Conservation (phyloP, 2,888 invertebrate genomes). For the Dorcus parallelipipedus region DNA sequence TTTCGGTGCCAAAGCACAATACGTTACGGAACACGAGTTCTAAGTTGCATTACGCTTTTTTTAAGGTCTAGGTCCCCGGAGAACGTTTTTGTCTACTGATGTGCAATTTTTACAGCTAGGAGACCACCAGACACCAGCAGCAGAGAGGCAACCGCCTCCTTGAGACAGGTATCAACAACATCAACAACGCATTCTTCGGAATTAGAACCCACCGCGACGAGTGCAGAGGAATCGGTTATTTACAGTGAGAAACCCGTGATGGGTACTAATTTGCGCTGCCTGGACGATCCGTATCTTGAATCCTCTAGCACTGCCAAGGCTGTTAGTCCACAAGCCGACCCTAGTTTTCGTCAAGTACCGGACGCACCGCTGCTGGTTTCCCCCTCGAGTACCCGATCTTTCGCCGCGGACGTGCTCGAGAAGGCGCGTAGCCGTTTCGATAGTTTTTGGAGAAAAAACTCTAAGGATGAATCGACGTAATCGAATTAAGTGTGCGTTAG, state of each 20-base stretch:
- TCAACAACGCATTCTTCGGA: slow-evolving; percentile 9
- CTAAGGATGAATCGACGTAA: slow-evolving; percentile 25
- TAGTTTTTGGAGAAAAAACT: slow-evolving; percentile 75
- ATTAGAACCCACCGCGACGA: slow-evolving; percentile 19
- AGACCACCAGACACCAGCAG: slow-evolving; percentile 23
- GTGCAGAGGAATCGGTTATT: slow-evolving; percentile 24
- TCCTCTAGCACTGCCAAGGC: slow-evolving; percentile 41
- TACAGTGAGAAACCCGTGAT: slow-evolving; percentile 45
- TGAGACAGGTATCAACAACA: slow-evolving; percentile 20
- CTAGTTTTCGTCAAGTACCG: slow-evolving; percentile 19
- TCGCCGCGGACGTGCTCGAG: slow-evolving; percentile 73
- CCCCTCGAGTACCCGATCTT: slow-evolving; percentile 45
- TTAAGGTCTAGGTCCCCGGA: background rate
- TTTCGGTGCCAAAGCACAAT: background rate
- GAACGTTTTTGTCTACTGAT: slow-evolving; percentile 22
- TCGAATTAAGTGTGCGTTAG: slow-evolving; percentile 17
- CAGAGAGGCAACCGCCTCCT: slow-evolving; percentile 24
- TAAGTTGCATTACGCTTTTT: background rate
- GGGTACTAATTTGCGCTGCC: slow-evolving; percentile 52
- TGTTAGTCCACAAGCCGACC: slow-evolving; percentile 21
- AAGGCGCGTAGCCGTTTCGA: slow-evolving; percentile 80
- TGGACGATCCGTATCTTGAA: slow-evolving; percentile 57
- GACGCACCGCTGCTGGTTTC: slow-evolving; percentile 18
- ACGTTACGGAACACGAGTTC: background rate
- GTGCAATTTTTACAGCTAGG: slow-evolving; percentile 30